Base-by-base conservation (phyloP, 2,888 invertebrate species). In the Mallateleia sp. region DNA sequence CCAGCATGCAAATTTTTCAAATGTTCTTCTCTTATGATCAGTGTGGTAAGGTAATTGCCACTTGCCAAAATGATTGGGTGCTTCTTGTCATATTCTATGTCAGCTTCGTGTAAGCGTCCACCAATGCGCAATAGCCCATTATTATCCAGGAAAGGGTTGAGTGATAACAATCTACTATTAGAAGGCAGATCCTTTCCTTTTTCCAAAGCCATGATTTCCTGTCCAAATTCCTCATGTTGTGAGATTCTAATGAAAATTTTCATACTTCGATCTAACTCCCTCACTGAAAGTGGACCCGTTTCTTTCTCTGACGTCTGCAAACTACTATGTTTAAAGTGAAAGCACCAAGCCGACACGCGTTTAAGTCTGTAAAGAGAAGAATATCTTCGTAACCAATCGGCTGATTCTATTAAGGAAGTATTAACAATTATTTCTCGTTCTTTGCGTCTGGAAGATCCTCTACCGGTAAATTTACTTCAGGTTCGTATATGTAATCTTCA, bases 271-370 rank as follows among this genome's bases (percentile, higher is more conserved):
- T 62, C 45, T 8, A 74, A 14, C 20, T 74, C 74, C 14, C 25
- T 24, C 4, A 74, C 28, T 18, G 42, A 11, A 0, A 62, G 34
- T 2, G 62, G 47, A 6, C 69, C 69, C 3, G 14, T 47, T 25
- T 7, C 22, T 32, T 24, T n/a, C 18, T 14, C 18, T 47, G 20
- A 15, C 20, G 15, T 14, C n/a, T 62, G 32, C 9, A 22, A 56
- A 22, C 32, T 24, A 24, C 38, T 62, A 18, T 60, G 20, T 28
- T 15, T n/a, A 24, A 22, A 74, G n/a, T 62, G 20, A 9, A 45
- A 22, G 28, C 60, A 60, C 38, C 42, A 74, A 32, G 25, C 60
- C 20, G 50, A 1, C 8, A 74, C 62, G 2, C 74, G 58, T 25
- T 47, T 50, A 2, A 74, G 42, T 45, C 28, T 60, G 20, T 42